Conservation (phyloP, 2,888 invertebrate genomes). For the Pandemis cinnamomeana region DNA sequence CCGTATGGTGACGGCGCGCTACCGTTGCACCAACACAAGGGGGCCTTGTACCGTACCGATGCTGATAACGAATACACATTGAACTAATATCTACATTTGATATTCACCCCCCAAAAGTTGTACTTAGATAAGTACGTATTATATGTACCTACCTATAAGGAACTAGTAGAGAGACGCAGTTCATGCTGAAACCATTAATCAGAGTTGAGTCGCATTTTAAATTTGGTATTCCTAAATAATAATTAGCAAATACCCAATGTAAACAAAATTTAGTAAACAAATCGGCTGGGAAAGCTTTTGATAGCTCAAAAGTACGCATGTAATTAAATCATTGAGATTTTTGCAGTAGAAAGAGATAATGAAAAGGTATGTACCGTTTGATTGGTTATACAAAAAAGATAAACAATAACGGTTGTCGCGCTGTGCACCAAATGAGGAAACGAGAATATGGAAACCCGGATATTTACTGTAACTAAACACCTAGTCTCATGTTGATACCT, state of each 20-base stretch:
- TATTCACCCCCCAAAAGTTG: conserved; percentile 3
- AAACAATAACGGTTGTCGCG: conserved; percentile 28
- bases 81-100: conserved; percentile 30
- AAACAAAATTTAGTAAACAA: no score
- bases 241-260: no score
- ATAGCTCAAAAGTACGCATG: not conserved
- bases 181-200: not conserved
- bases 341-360: not conserved
- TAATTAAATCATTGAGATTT: not conserved
- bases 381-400: conserved; percentile 22
- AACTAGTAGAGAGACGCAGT: not conserved
- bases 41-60: conserved; percentile 42
- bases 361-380: not conserved
- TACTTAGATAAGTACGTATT: not conserved
- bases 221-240: no score
- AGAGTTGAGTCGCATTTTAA: no score
- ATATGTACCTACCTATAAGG: not conserved
- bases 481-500: conserved; percentile 17
- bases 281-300: not conserved
- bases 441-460: conserved; percentile 38
- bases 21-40: conserved; percentile 41
- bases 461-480: conserved; percentile 41
- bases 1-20: conserved; percentile 43
- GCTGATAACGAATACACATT: conserved; percentile 46
- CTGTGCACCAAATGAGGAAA: conserved; percentile 32